Percentiles rank a stretch among this genome's conserved stretches.
Conservation (phyloP, 23 tunicate species). For the Oikopleura dioica region DNA sequence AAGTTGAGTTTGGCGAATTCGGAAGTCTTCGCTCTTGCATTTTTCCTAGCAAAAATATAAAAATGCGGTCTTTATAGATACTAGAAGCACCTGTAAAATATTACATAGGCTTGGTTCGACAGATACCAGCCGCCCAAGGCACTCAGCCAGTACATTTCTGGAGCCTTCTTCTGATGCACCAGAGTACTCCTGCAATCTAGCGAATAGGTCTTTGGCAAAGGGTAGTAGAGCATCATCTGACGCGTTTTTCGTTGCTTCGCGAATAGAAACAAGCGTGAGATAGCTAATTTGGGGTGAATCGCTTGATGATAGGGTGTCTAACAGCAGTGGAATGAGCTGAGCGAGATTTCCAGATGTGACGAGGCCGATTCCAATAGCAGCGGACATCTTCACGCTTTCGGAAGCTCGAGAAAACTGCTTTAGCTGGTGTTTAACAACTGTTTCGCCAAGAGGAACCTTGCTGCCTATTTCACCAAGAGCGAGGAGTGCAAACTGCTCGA, state of each 20-base stretch:
- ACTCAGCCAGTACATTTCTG: slow-evolving; percentile 77
- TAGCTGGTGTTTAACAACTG: not conserved
- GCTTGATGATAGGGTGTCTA: slow-evolving; percentile 25
- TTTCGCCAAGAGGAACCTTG: slow-evolving; percentile 28
- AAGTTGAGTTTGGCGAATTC: slow-evolving; percentile 12
- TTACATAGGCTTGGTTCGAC: not conserved
- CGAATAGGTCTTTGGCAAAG: slow-evolving; percentile 4
- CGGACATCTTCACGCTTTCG: slow-evolving; percentile 83
- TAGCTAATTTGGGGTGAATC: not conserved
- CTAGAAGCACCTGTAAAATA: too few species aligned
- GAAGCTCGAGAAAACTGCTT: slow-evolving; percentile 17
- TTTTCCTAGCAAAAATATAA: too few species aligned
- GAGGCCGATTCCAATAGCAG: slow-evolving; percentile 65
- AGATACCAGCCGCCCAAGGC: slow-evolving; percentile 27
- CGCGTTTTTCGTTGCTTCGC: slow-evolving; percentile 6
- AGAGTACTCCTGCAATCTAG: not conserved
- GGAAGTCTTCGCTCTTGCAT: not conserved
- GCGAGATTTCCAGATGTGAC: slow-evolving; percentile 65
- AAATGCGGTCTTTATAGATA: too few species aligned
- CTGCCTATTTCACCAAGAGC: slow-evolving; percentile 82
- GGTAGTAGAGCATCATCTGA: not conserved
- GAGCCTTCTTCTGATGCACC: slow-evolving; percentile 75
- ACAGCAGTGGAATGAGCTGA: slow-evolving; percentile 61
- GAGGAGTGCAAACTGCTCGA: slow-evolving; percentile 30
- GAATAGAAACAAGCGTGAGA: not conserved